Evolutionary conservation across 2,888 invertebrate species (phyloP).

Genomic region (Pyralis farinalis): DNA sequence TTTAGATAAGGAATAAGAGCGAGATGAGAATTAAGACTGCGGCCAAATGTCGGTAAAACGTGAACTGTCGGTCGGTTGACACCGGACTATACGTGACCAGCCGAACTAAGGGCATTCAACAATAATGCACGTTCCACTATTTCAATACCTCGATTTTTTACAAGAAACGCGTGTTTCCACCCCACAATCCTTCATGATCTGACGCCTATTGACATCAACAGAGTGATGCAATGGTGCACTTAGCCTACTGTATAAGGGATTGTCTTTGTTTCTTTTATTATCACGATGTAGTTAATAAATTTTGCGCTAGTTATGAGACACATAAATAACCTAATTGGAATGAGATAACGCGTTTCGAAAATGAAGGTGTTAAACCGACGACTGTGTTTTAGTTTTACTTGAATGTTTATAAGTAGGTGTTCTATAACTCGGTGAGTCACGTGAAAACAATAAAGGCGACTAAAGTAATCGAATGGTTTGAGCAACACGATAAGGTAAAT

Average conservation of each 20-base stretch:
- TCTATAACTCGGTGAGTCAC: slow-evolving; percentile 36
- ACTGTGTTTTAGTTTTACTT: no score
- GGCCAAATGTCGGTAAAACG: slow-evolving; percentile 26
- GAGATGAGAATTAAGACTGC: slow-evolving; percentile 41
- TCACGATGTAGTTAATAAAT: slow-evolving; percentile 35
- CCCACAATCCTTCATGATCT: slow-evolving; percentile 23
- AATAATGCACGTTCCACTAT: slow-evolving; percentile 39
- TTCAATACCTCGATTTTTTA: slow-evolving; percentile 46
- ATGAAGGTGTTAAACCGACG: slow-evolving; percentile 32
- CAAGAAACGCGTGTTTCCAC: slow-evolving; percentile 22
- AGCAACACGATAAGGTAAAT: slow-evolving; percentile 30
- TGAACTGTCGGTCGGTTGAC: slow-evolving; percentile 40
- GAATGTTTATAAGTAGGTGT: no score
- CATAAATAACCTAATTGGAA: slow-evolving; percentile 19
- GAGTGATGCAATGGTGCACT: slow-evolving; percentile 13
- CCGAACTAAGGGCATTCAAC: slow-evolving; percentile 45
- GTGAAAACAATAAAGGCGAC: slow-evolving; percentile 51
- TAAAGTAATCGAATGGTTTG: slow-evolving; percentile 12
- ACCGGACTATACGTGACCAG: slow-evolving; percentile 48
- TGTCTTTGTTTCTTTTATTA: slow-evolving; percentile 46
- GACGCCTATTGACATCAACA: slow-evolving; percentile 20
- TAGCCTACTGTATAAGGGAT: slow-evolving; percentile 24
- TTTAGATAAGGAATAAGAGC: slow-evolving; percentile 56
- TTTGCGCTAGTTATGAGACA: slow-evolving; percentile 28
- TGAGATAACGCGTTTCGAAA: slow-evolving; percentile 30